Conservation (phyloP, 2,113 vertebrate species). For the Grallaria varia region DNA sequence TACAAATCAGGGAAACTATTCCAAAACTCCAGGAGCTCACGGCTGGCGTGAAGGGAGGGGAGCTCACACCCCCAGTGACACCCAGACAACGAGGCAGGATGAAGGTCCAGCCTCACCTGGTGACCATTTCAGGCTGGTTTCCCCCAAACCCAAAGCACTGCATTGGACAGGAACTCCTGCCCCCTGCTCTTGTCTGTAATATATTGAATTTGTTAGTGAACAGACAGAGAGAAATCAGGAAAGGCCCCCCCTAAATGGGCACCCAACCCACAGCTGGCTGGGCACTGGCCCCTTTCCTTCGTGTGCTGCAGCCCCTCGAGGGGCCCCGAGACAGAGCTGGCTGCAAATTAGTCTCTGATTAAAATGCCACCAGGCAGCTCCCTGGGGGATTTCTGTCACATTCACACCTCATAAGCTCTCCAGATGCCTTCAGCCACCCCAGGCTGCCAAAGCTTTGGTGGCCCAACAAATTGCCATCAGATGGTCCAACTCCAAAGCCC, state of each 20-base stretch:
- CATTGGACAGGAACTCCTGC: background rate
- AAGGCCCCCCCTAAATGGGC: background rate
- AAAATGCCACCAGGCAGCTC: background rate
- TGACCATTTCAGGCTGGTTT: background rate
- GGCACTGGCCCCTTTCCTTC: background rate
- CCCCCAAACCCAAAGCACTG: background rate
- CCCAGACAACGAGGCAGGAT: background rate
- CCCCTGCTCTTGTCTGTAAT: background rate
- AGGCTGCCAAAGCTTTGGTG: background rate
- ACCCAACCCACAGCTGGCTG: background rate
- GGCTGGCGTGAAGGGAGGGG: background rate
- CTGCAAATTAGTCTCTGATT: background rate
- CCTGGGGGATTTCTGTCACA: background rate
- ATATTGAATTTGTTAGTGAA: background rate
- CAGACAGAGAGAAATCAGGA: background rate
- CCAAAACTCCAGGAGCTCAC: background rate
- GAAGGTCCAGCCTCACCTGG: background rate
- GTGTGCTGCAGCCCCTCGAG: background rate
- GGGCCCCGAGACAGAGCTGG: background rate
- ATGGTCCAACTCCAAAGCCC: background rate
- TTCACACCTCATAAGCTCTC: background rate
- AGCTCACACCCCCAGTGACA: background rate
- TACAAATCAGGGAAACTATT: background rate
- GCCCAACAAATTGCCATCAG: background rate
- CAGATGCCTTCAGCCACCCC: background rate